A percentile compares a stretch with the other conserved stretches of the same genome.
Evolutionary conservation across 2,888 invertebrate species (phyloP).

Genomic region (Rhyacophila evoluta): DNA sequence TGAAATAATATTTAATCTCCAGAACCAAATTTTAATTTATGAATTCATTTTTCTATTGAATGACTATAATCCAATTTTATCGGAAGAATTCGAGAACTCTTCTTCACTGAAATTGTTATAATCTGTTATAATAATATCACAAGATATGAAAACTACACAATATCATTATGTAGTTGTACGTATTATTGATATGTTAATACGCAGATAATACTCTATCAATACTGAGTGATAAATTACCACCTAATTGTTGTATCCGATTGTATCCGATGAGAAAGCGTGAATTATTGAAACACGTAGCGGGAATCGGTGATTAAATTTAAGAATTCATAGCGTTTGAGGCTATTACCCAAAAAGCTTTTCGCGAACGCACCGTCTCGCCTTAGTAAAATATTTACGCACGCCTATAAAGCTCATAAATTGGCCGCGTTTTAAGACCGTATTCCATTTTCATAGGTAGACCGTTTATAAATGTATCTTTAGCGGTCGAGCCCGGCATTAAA

Average conservation of each 20-base stretch:
- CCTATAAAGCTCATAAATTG: constrained; percentile 5
- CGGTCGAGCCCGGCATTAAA: background rate
- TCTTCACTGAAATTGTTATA: no score
- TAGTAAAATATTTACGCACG: background rate
- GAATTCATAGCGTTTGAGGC: background rate
- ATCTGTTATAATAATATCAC: no score
- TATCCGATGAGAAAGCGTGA: background rate
- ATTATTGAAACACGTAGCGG: background rate
- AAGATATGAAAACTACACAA: no score
- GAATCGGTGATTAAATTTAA: constrained; percentile 1
- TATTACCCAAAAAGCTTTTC: background rate
- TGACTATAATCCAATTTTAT: no score
- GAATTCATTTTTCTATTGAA: no score
- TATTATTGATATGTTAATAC: background rate
- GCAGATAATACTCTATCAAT: no score
- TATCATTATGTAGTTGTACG: no score
- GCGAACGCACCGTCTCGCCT: background rate
- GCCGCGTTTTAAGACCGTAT: background rate
- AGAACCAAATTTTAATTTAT: no score
- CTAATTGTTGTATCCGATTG: background rate
- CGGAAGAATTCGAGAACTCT: no score
- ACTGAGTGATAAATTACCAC: background rate
- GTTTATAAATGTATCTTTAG: background rate
- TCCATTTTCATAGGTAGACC: background rate
- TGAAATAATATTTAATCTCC: no score